Evolutionary conservation across 2,113 vertebrate genomes (phyloP).

Genomic region (Lophius piscatorius): DNA sequence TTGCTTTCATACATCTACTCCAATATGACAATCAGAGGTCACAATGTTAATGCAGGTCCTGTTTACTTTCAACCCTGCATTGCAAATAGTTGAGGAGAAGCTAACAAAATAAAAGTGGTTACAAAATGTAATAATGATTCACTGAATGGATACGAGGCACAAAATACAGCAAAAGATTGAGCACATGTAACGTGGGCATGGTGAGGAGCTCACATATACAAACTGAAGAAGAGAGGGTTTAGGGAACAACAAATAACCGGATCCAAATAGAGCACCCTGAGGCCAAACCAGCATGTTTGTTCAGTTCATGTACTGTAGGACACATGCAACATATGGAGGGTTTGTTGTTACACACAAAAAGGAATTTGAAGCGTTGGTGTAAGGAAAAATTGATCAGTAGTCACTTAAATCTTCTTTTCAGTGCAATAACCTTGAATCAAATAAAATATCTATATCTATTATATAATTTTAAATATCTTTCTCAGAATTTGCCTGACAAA

Average conservation of each 20-base stretch:
- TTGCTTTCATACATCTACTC: background rate
- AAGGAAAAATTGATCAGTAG: background rate
- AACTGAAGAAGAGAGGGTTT: no score
- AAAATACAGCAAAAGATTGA: no score
- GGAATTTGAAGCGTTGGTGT: background rate
- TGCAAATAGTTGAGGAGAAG: background rate
- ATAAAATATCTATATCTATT: no score
- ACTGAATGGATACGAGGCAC: no score
- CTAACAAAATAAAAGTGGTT: background rate
- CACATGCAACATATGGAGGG: background rate
- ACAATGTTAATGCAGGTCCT: background rate
- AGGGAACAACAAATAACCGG: no score
- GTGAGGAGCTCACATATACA: no score
- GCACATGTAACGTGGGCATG: no score
- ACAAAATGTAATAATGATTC: background rate
- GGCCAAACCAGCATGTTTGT: constrained; percentile 1
- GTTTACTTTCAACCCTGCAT: constrained; percentile 16
- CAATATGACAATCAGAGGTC: background rate
- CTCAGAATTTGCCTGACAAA: no score
- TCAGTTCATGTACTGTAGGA: background rate
- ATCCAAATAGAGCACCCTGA: background rate
- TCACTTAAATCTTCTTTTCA: background rate
- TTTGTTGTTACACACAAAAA: constrained; percentile 16
- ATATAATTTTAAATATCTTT: no score
- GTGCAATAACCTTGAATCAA: constrained; percentile 26